Evolutionary conservation across 2,797 vertebrate species (phyloP).

Genomic region (Oryzias dopingdopingensis): DNA sequence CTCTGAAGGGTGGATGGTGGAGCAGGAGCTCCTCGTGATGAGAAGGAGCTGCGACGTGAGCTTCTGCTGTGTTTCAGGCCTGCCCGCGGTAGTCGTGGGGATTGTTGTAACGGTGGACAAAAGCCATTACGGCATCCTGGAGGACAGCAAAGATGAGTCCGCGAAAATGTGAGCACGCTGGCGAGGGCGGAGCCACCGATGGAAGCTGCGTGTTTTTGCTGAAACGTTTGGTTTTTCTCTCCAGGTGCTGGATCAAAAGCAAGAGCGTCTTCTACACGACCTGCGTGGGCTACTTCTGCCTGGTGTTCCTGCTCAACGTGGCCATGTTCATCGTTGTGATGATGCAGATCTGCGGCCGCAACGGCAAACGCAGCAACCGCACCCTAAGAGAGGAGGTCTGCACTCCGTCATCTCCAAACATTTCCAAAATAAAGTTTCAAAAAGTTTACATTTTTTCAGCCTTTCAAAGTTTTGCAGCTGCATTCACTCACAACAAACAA

Average conservation of each 20-base stretch:
- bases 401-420: background rate
- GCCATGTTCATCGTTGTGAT: slow-evolving; percentile 98
- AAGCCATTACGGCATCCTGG: slow-evolving; percentile 79
- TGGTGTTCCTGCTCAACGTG: slow-evolving; percentile 92
- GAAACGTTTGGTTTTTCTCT: background rate
- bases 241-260: slow-evolving; percentile 90
- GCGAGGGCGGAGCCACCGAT: background rate
- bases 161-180: slow-evolving; percentile 83
- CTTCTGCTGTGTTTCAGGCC: slow-evolving; percentile 70
- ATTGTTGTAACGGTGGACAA: slow-evolving; percentile 81
- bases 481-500: too few relatives aligned
- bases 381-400: slow-evolving; percentile 85
- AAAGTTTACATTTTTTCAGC: background rate
- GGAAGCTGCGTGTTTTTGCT: too few relatives aligned
- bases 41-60: background rate
- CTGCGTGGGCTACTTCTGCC: slow-evolving; percentile 88
- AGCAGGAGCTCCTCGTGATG: background rate
- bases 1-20: background rate
- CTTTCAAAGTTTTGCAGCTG: too few relatives aligned
- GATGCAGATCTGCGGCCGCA: slow-evolving; percentile 96
- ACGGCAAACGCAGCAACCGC: slow-evolving; percentile 91
- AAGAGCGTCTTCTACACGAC: slow-evolving; percentile 86
- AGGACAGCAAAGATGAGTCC: slow-evolving; percentile 68
- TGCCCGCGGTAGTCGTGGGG: slow-evolving; percentile 85
- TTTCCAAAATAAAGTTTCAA: too few relatives aligned